Conservation (phyloP, 2,113 vertebrate species). For the Donacobius atricapilla region DNA sequence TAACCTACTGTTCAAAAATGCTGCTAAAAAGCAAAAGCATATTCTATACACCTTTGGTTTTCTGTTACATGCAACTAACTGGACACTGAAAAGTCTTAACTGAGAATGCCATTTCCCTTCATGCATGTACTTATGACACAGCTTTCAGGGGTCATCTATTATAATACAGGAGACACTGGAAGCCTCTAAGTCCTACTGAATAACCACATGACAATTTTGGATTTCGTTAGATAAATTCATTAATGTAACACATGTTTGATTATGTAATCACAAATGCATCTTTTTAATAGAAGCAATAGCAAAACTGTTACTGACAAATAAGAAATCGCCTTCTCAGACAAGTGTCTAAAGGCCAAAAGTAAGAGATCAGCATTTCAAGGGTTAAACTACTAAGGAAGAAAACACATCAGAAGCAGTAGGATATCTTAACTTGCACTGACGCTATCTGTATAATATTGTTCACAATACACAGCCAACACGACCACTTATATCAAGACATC, state of each 20-base stretch:
- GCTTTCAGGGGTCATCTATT: neutral
- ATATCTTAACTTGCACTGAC: neutral
- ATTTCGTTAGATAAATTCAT: neutral
- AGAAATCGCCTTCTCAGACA: neutral
- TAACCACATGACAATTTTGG: neutral
- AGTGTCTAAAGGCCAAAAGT: neutral
- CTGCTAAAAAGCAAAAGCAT: neutral
- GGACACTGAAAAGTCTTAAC: neutral
- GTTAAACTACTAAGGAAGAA: neutral
- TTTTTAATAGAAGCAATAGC: neutral
- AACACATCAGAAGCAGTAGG: neutral
- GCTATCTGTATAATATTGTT: neutral
- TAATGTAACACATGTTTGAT: neutral
- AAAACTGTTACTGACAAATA: neutral
- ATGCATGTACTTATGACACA: neutral
- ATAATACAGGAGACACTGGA: neutral
- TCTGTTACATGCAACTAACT: neutral
- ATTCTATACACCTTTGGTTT: neutral
- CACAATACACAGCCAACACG: neutral
- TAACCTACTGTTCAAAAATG: neutral
- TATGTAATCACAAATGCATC: neutral
- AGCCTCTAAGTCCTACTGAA: neutral
- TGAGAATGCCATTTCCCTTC: neutral
- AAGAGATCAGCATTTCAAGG: neutral
- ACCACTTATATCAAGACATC: neutral